Evolutionary conservation across 1,140 invertebrate species (phyloP).

Genomic region (Drosophila sucinea): DNA sequence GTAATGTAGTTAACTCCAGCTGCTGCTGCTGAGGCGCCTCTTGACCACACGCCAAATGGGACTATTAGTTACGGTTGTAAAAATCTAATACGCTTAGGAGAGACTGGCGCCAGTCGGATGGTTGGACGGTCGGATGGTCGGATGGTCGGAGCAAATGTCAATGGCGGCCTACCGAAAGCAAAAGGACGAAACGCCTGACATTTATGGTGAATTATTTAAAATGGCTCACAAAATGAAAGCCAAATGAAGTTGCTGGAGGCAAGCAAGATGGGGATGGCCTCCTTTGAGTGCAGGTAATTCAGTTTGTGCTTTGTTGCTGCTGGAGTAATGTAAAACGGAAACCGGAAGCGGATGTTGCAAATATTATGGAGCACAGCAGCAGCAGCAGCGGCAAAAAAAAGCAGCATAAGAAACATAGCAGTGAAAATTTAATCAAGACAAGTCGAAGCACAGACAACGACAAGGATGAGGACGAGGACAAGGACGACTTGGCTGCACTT

Average conservation of each 20-base stretch:
- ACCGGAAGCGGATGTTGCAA: constrained; percentile 78
- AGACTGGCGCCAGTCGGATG: constrained; percentile 67
- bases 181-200: constrained; percentile 53
- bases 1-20: constrained; percentile 77
- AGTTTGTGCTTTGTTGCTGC: constrained; percentile 32
- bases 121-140: constrained; percentile 29
- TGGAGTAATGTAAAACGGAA: constrained; percentile 71
- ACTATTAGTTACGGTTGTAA: constrained; percentile 82
- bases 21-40: constrained; percentile 45
- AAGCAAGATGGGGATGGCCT: constrained; percentile 20
- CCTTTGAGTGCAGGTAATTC: constrained; percentile 75
- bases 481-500: constrained; percentile 65
- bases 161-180: constrained; percentile 30
- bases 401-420: constrained; percentile 66
- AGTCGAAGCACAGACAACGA: constrained; percentile 49
- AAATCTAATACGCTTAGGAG: constrained; percentile 74
- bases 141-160: constrained; percentile 42
- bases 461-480: constrained; percentile 8
- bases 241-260: constrained; percentile 56
- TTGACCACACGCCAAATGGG: constrained; percentile 79
- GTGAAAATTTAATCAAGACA: constrained; percentile 79
- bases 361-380: constrained; percentile 58
- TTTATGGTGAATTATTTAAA: constrained; percentile 82
- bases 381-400: constrained; percentile 37
- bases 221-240: constrained; percentile 70